These are phyloP conservation scores for Myioborus miniatus DNA, from an alignment of 2,797 vertebrate species.

Conservation along the genomic window DNA sequence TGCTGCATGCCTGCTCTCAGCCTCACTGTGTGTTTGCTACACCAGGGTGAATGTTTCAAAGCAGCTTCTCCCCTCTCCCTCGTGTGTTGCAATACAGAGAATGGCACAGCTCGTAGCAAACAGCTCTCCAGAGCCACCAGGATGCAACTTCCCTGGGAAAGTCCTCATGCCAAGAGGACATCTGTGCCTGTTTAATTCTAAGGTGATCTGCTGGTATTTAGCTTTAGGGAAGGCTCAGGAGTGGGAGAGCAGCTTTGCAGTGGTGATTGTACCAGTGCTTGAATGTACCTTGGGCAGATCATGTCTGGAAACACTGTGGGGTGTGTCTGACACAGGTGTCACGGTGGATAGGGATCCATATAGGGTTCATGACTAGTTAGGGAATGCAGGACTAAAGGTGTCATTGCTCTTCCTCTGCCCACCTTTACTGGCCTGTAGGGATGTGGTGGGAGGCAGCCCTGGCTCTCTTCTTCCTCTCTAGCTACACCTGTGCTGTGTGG, in stretches of 20 bases:
- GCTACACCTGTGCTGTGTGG: neutral
- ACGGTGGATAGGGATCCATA: neutral
- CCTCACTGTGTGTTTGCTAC: neutral
- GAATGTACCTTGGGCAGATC: neutral
- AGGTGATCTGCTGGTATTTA: neutral
- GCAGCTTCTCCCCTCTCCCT: neutral
- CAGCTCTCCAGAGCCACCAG: neutral
- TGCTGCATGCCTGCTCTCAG: neutral
- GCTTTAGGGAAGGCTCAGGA: neutral
- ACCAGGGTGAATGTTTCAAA: neutral
- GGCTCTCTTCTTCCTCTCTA: neutral
- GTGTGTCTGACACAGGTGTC: neutral
- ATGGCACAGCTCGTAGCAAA: neutral
- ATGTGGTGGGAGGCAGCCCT: neutral
- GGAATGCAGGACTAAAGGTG: neutral
- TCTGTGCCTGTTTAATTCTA: constrained; percentile 1
- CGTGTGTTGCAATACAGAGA: neutral
- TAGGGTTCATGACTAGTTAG: neutral
- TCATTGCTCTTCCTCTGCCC: neutral
- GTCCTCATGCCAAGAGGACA: neutral
- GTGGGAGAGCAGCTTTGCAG: neutral
- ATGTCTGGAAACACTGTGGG: neutral
- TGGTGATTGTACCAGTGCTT: neutral
- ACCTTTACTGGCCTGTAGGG: neutral
- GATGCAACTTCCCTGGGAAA: neutral